These are phyloP conservation scores for Chloroclysta siterata DNA, from an alignment of 2,888 invertebrate genomes.

Conservation along the genomic window DNA sequence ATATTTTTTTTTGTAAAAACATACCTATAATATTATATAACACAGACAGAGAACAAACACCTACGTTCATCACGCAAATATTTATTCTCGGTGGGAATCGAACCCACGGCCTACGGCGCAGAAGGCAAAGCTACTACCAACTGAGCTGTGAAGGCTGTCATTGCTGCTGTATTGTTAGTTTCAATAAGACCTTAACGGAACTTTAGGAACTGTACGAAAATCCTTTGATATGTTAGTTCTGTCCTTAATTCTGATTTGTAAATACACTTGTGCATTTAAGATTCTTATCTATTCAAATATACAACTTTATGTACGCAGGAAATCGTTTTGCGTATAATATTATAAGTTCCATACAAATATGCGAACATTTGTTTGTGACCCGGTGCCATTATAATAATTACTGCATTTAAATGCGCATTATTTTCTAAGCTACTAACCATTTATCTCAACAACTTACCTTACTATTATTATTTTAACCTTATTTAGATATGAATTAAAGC, in stretches of 20 bases:
- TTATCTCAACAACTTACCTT: constrained; percentile 1
- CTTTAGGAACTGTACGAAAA: too few relatives aligned
- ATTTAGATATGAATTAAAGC: neutral
- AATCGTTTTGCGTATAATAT: constrained; percentile 14
- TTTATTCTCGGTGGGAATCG: too few relatives aligned
- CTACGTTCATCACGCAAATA: too few relatives aligned
- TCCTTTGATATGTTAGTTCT: too few relatives aligned
- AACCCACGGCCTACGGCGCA: too few relatives aligned
- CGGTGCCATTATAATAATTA: constrained; percentile 35
- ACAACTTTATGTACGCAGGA: constrained; percentile 13
- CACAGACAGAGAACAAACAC: too few relatives aligned
- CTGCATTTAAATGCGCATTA: constrained; percentile 26
- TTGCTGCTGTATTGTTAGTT: too few relatives aligned
- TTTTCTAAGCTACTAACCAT: neutral
- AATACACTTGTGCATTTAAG: neutral
- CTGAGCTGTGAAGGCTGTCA: too few relatives aligned
- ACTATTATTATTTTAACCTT: neutral
- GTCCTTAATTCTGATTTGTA: neutral
- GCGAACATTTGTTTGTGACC: constrained; percentile 21
- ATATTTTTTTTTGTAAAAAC: too few relatives aligned
- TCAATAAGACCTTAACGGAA: too few relatives aligned
- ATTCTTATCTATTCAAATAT: constrained; percentile 22
- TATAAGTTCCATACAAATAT: constrained; percentile 14
- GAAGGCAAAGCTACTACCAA: too few relatives aligned
- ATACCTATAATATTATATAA: too few relatives aligned